Evolutionary conservation across 2,888 invertebrate genomes (phyloP).

Genomic region (Coecobrya sp.): DNA sequence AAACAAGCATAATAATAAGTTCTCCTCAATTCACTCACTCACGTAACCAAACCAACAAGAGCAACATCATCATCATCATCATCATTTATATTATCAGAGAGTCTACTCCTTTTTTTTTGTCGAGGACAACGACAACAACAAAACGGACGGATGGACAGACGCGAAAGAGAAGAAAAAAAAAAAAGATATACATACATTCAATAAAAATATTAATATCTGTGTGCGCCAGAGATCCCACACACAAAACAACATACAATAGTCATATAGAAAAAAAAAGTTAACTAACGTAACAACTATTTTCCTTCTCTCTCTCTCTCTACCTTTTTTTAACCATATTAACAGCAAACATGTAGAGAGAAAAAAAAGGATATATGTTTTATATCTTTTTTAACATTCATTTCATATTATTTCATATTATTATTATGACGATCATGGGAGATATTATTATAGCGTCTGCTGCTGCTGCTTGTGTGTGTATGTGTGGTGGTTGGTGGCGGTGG

Average conservation of each 20-base stretch:
- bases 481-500: background rate
- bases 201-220: background rate
- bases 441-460: too few species aligned
- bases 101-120: background rate
- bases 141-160: constrained; percentile 21
- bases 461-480: too few species aligned
- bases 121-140: constrained; percentile 18
- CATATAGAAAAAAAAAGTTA: too few species aligned
- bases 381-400: background rate
- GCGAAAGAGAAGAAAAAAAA: background rate
- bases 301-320: background rate
- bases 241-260: background rate
- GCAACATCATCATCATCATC: background rate
- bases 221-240: constrained; percentile 6
- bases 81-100: background rate
- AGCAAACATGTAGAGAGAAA: background rate
- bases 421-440: background rate
- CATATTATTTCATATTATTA: background rate
- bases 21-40: background rate
- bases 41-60: background rate
- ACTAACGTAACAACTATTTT: background rate
- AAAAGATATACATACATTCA: background rate
- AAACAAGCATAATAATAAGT: too few species aligned
- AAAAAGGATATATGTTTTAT: background rate
- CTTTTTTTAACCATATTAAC: background rate